Evolutionary conservation across 2,888 invertebrate genomes (phyloP), one percentile per base, ranked within the genome.

Genomic region (Diabrotica balteata): DNA sequence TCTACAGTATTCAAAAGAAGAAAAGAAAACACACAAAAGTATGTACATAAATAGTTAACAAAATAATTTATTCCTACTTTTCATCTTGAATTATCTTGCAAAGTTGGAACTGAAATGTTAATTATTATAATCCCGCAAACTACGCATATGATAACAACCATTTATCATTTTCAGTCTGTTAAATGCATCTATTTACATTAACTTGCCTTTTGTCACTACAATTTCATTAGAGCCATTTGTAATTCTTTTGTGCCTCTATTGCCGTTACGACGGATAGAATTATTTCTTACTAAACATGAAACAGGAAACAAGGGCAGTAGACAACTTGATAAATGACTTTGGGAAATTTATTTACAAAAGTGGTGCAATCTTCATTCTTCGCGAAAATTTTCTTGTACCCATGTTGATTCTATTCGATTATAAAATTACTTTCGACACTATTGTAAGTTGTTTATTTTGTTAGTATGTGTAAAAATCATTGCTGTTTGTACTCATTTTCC

Each of bases 181-280:
- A 62, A 69, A 71, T 71, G 69, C 69, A 63, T 71, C 71, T 71
- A 71, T 69, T 69, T 65, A 67, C 63, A 69, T 67, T 67, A 71
- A 66, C 66, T 65, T 65, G 63, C 67, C 69, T 59, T 62, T 69
- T 71, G 69, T 68, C 71, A 53, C 66, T 61, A 62, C 69, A 71
- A 69, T 67, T 71, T 67, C 65, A 69, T 69, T 69, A 69, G 62
- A 66, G 63, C 55, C 62, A 67, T 64, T 69, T 58, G 53, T 62
- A 69, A 67, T 63, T 63, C 64, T 64, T 68, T 64, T 60, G 64
- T 64, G 49, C 59, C 53, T 68, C 51, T 51, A 59, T 63, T 63
- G 59, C 50, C 44, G 60, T 22, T 57, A n/a, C 63, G 63, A 63
- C 63, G 51, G 63, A 43, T 57, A 46, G 49, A 57, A 63, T 63